These are phyloP conservation scores for Podarcis cretensis DNA, from an alignment of 2,113 vertebrate species.

Conservation along the genomic window DNA sequence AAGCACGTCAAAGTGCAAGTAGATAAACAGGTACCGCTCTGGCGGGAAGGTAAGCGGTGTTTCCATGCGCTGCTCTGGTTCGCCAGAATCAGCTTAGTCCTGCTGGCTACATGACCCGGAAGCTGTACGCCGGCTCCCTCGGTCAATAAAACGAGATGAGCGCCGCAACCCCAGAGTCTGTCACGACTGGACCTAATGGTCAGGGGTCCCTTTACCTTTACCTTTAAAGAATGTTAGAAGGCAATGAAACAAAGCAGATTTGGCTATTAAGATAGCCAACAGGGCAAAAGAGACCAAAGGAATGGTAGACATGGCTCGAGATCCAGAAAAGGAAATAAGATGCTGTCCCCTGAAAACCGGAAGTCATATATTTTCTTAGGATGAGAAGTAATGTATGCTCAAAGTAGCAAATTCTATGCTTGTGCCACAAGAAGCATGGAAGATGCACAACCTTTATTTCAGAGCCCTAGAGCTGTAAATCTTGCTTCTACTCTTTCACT, in stretches of 20 bases:
- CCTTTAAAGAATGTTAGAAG: neutral
- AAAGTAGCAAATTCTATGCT: neutral
- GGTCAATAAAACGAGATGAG: too few species aligned
- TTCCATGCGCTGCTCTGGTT: too few species aligned
- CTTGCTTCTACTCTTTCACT: neutral
- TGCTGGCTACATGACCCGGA: too few species aligned
- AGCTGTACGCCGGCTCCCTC: too few species aligned
- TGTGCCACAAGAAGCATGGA: neutral
- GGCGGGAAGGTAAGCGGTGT: too few species aligned
- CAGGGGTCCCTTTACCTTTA: too few species aligned
- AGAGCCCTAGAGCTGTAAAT: neutral
- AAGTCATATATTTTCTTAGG: neutral
- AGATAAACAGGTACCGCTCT: too few species aligned
- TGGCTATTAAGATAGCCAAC: neutral
- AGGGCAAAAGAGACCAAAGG: neutral
- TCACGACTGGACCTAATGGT: too few species aligned
- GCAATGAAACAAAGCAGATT: neutral
- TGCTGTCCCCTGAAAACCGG: too few species aligned
- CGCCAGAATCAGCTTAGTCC: too few species aligned
- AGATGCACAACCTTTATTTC: neutral
- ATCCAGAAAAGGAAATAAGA: neutral
- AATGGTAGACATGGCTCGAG: neutral
- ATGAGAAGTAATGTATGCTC: neutral
- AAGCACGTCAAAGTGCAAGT: too few species aligned
- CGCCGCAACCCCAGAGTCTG: too few species aligned